Base-by-base conservation (phyloP, 1,140 invertebrate genomes). In the Mesaphorura yosii region DNA sequence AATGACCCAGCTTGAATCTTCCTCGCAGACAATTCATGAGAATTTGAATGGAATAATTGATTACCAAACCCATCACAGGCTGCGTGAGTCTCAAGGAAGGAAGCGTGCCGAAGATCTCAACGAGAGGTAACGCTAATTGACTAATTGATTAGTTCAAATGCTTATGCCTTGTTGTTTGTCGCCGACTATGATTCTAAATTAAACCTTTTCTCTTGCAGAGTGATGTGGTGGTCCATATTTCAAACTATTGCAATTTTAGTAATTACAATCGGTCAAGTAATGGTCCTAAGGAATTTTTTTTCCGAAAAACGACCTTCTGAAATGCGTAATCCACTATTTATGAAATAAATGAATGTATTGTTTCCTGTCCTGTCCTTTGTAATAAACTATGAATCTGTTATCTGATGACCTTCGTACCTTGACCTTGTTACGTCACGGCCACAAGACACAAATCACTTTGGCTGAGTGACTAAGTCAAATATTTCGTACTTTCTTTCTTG, bases 101-200 rank as follows among this genome's bases (percentile, higher is more conserved):
- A 91, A 92, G 66, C 76, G 90, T 42, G 95, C 94, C 1, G 94
- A 98, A 72, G 87, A 95, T 69, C 73, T 99, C 10, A 97, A 97
- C 66, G 83, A 89, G 67, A 77, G 60, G 60, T 62, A 53, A 25
- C 26, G 19, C 15, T 14, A 22, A 23, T 6, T 22, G 12, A 51
- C 23, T n/a, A 12, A 22, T 23, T 14, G 22, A 10, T 7, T 3
- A 15, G 19, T 14, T 42, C 7, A 51, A 14, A 39, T 7, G 7
- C 12, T 12, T 12, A 49, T 40, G 31, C 15, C 10, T 49, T 28
- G 10, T 7, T 28, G 12, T 12, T 39, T 38, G 20, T 19, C 20
- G 40, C 7, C 38, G 26, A 15, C 10, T 34, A 19, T 34, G 7
- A 15, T 26, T 37, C 19, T 29, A 27, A 42, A 29, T 54, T 27